Conservation (phyloP, 2,888 invertebrate genomes). For the Beris morrisii region DNA sequence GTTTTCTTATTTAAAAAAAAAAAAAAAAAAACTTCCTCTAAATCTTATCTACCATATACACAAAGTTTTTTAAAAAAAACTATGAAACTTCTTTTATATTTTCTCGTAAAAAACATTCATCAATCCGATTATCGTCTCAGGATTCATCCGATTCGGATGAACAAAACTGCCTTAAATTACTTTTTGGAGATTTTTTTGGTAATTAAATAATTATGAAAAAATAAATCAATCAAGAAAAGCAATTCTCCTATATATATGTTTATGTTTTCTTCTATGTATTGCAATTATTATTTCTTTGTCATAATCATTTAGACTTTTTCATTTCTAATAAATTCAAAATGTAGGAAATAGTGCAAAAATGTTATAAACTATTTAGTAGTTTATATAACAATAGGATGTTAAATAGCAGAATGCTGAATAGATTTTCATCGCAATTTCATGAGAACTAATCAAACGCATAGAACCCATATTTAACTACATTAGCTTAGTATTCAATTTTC, state of each 20-base stretch:
- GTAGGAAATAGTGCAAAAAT: too few species aligned
- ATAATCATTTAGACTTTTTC: neutral
- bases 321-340: neutral
- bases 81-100: slow-evolving; percentile 20
- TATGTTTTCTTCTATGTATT: slow-evolving; percentile 9
- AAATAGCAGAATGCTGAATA: neutral
- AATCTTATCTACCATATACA: too few species aligned
- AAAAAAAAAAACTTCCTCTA: too few species aligned
- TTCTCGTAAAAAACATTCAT: slow-evolving; percentile 17
- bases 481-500: slow-evolving; percentile 15
- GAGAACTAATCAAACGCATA: slow-evolving; percentile 11
- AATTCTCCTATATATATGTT: slow-evolving; percentile 8
- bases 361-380: neutral
- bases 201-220: slow-evolving; percentile 50
- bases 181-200: slow-evolving; percentile 70
- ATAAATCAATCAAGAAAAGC: neutral
- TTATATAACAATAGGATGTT: too few species aligned
- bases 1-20: too few species aligned
- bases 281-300: neutral
- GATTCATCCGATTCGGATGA: slow-evolving; percentile 56
- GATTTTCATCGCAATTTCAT: slow-evolving; percentile 24
- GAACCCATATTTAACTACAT: neutral
- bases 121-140: slow-evolving; percentile 40
- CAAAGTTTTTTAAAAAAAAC: neutral
- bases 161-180: slow-evolving; percentile 72